Conservation (phyloP, 2,113 vertebrate species). For the Meriones unguiculatus region DNA sequence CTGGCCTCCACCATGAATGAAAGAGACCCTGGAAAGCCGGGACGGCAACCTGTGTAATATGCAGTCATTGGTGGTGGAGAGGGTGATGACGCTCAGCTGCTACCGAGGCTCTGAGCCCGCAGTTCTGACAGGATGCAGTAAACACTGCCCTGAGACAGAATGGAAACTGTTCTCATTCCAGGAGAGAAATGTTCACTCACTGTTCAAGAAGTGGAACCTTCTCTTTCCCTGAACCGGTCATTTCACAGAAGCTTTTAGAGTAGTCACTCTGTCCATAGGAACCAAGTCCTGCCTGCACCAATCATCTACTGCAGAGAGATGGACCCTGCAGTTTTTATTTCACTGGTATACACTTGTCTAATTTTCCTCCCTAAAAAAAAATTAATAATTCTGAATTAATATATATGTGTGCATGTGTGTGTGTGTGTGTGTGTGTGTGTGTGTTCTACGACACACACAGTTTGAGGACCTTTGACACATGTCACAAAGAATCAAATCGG, state of each 20-base stretch:
- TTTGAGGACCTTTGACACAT: neutral
- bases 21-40: neutral
- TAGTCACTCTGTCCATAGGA: neutral
- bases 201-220: neutral
- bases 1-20: neutral
- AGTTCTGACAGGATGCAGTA: neutral
- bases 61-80: neutral
- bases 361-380: neutral
- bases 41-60: too few species aligned
- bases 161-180: neutral
- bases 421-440: neutral
- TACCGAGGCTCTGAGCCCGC: neutral
- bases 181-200: neutral
- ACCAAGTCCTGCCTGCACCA: neutral
- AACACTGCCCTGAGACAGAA: neutral
- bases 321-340: neutral
- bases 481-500: neutral
- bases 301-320: neutral
- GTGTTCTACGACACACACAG: neutral
- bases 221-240: neutral
- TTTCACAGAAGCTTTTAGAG: neutral
- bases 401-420: neutral
- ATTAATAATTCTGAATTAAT: neutral
- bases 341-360: neutral
- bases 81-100: neutral